Base-by-base conservation (phyloP, 2,113 vertebrate species). In the Telmatochromis sp. region DNA sequence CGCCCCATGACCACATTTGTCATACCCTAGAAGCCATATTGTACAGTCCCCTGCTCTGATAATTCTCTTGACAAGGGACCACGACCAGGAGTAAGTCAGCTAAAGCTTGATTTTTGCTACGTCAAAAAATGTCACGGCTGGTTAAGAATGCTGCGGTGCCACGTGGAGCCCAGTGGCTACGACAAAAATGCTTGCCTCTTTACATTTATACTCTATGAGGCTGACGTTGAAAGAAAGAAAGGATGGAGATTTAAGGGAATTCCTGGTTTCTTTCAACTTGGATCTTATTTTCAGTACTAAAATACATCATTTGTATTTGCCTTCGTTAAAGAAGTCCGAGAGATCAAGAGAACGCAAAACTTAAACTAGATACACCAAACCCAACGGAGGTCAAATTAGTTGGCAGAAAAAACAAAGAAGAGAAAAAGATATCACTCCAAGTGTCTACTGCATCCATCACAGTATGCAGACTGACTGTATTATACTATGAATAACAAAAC, bases 1-100 rank as follows among this genome's bases (percentile, higher is more conserved):
- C 79, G 63, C 91, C 91, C 91, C 94, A 90, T 91, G 94, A 93
- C 94, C 94, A 65, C 89, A 87, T 92, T 92, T 94, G 93, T 92
- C 94, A 93, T 55, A 55, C 58, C 87, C 90, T 82, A 84, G 89
- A 91, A 95, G 91, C 88, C 91, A 89, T 83, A 78, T 91, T 86
- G 90, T 88, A 85, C 86, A 78, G 65, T 80, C 83, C 54, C 78
- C n/a, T 63, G 82, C 81, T 82, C 90, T 65, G 89, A 93, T 91
- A 86, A 91, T 89, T 84, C 91, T 92, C 87, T 60, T 93, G 94
- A 92, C 92, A 91, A 82, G 88, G 50, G 87, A 87, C 85, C 57
- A 78, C 65, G 31, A 78, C 54, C 82, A 87, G 51, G 79, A 94
- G 80, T 57, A 90, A 86, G 90, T 93, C 90, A 87, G 87, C 87